Base-by-base conservation (phyloP, 2,888 invertebrate species). In the Spilosoma lubricipeda region DNA sequence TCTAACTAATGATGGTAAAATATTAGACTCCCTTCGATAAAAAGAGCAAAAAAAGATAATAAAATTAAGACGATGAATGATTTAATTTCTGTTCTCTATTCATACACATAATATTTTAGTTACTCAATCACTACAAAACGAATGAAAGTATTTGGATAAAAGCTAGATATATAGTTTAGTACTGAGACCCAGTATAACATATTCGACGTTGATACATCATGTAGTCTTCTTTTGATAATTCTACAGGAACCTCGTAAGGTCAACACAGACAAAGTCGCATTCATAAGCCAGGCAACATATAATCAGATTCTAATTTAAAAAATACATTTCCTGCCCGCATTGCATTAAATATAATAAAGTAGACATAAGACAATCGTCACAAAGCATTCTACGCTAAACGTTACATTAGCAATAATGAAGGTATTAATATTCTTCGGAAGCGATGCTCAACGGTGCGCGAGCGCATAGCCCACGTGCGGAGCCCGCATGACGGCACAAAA, bases 401-500 rank as follows among this genome's bases (percentile, higher is more conserved):
- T 36, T 65, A 65, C 18, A 69, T 73, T 81, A 81, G 77, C 78
- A 76, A 82, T 88, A 89, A 89, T 87, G 86, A 87, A 83, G 85
- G 88, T 88, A 91, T 92, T 93, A 91, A 90, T 90, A 92, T 93
- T 91, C 90, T 77, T 86, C 89, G 90, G 91, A 90, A 92, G 88
- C 69, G 80, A 76, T 81, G 85, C 79, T 88, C 87, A 89, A 80
- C 90, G 88, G 85, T 87, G 88, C 85, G 85, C 78, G 59, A 75
- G 78, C 77, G 69, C 45, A 77, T 67, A 52, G 72, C 83, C 91
- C 94, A 93, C 93, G 92, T 92, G 91, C 87, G 78, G 20, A 13
- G 67, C 95, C 95, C 95, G 94, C 94, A 95, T 94, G 88, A 87
- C 90, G 88, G 90, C 89, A 87, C 80, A 77, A 79, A 71, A 89